phyloP scores from a whole-genome alignment of 2,888 invertebrate genomes.

The Philopedon plagiatum region DNA sequence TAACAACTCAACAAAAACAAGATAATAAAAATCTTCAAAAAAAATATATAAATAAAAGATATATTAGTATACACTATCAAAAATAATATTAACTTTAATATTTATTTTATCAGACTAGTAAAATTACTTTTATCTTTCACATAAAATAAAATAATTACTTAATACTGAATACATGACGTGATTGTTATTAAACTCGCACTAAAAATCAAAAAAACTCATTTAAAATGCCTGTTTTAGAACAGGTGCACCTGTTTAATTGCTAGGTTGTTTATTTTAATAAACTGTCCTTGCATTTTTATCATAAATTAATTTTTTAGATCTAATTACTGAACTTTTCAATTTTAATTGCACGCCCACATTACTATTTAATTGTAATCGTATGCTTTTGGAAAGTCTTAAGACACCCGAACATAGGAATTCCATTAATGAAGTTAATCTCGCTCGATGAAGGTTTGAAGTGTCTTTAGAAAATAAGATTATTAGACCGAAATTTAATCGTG shows the following conservation, averaged over 20 bases:
- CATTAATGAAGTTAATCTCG: too few species aligned
- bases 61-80: neutral
- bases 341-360: slow-evolving; percentile 30
- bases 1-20: too few species aligned
- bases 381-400: slow-evolving; percentile 25
- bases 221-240: neutral
- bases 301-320: slow-evolving; percentile 4
- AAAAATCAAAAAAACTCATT: slow-evolving; percentile 7
- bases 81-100: neutral
- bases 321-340: slow-evolving; percentile 29
- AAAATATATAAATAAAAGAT: too few species aligned
- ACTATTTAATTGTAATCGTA: slow-evolving; percentile 34
- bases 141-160: slow-evolving; percentile 3
- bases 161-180: neutral
- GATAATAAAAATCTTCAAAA: too few species aligned
- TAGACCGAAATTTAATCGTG: too few species aligned
- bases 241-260: slow-evolving; percentile 17
- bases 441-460: too few species aligned
- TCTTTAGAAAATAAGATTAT: too few species aligned
- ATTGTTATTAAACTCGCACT: too few species aligned
- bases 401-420: neutral
- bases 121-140: slow-evolving; percentile 10
- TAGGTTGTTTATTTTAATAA: slow-evolving; percentile 27
- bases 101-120: neutral
- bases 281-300: slow-evolving; percentile 19